These are phyloP conservation scores for Cephus spinipes DNA, from an alignment of 2,888 invertebrate genomes.

Conservation along the genomic window DNA sequence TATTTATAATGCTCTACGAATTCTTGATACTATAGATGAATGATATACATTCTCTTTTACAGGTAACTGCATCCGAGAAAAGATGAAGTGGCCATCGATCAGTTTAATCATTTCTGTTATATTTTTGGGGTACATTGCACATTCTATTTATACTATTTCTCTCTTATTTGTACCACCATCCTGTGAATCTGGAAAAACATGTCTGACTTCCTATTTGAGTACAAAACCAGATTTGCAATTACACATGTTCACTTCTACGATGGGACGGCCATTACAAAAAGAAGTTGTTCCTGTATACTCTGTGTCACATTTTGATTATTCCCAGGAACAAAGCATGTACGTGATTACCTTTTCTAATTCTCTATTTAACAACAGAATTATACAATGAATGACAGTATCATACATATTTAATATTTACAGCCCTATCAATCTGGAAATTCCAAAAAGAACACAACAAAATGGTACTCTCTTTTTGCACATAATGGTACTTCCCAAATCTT, in stretches of 20 bases:
- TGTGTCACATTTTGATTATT: slow-evolving; percentile 76
- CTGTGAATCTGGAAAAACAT: slow-evolving; percentile 75
- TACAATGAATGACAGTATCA: background rate
- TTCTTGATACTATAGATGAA: background rate
- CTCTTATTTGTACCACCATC: slow-evolving; percentile 79
- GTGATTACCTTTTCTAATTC: slow-evolving; percentile 24
- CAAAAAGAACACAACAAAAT: slow-evolving; percentile 82
- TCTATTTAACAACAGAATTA: background rate
- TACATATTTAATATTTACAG: slow-evolving; percentile 66
- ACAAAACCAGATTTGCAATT: slow-evolving; percentile 78
- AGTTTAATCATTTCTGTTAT: slow-evolving; percentile 73
- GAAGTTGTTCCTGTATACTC: slow-evolving; percentile 74
- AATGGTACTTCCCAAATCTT: slow-evolving; percentile 73
- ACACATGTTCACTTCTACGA: slow-evolving; percentile 76
- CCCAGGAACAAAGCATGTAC: slow-evolving; percentile 69
- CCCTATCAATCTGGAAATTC: slow-evolving; percentile 76
- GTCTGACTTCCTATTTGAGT: slow-evolving; percentile 78
- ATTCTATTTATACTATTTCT: slow-evolving; percentile 82
- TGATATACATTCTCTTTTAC: background rate
- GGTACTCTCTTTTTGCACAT: slow-evolving; percentile 87
- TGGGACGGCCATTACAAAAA: slow-evolving; percentile 70
- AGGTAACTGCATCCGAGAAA: background rate
- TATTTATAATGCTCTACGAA: background rate
- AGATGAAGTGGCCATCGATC: slow-evolving; percentile 67
- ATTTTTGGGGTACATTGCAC: slow-evolving; percentile 77